These are phyloP conservation scores for Ernsta delagoae DNA, from an alignment of 2,888 invertebrate species.

Conservation along the genomic window DNA sequence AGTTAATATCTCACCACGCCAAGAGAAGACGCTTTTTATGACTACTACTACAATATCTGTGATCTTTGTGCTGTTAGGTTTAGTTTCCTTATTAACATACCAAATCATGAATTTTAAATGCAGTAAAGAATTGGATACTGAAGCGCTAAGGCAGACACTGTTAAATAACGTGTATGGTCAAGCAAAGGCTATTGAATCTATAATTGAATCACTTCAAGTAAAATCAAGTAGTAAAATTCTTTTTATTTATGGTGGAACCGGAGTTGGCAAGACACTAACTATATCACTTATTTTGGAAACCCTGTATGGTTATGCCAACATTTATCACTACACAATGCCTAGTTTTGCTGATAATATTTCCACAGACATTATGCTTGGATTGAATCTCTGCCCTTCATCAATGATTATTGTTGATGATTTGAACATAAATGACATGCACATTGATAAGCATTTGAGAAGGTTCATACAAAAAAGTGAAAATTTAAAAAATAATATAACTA, in stretches of 20 bases:
- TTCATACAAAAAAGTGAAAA: slow-evolving; percentile 61
- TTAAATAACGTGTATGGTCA: slow-evolving; percentile 66
- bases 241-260: slow-evolving; percentile 74
- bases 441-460: slow-evolving; percentile 53
- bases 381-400: slow-evolving; percentile 64
- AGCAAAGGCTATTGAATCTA: slow-evolving; percentile 52
- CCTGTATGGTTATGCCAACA: slow-evolving; percentile 60
- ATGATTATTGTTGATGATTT: slow-evolving; percentile 71
- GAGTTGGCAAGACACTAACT: slow-evolving; percentile 74
- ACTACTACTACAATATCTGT: slow-evolving; percentile 12
- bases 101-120: slow-evolving; percentile 58
- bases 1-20: slow-evolving; percentile 11
- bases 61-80: slow-evolving; percentile 3
- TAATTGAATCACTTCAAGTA: slow-evolving; percentile 56
- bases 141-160: slow-evolving; percentile 51
- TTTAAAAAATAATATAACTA: slow-evolving; percentile 59
- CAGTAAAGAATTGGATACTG: slow-evolving; percentile 53
- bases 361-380: slow-evolving; percentile 63
- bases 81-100: slow-evolving; percentile 19
- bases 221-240: slow-evolving; percentile 60
- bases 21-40: background rate
- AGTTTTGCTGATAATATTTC: slow-evolving; percentile 62
- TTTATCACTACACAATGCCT: slow-evolving; percentile 76
- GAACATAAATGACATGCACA: slow-evolving; percentile 52
- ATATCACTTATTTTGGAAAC: slow-evolving; percentile 63